Evolutionary conservation across 1,140 invertebrate species (phyloP).

Genomic region (Psilanteris sp.): DNA sequence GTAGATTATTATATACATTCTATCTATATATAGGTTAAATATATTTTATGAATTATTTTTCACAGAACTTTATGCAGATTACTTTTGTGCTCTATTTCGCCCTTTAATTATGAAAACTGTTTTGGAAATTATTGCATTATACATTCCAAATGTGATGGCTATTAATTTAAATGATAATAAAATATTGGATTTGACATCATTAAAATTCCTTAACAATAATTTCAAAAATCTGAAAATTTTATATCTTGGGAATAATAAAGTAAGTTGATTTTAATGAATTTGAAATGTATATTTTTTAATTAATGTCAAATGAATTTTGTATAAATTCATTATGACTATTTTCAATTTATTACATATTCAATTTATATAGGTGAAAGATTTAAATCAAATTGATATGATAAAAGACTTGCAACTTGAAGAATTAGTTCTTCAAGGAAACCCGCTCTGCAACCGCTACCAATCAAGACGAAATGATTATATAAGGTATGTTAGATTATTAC

Average conservation of each 20-base stretch:
- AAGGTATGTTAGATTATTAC: constrained; percentile 60
- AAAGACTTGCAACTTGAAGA: constrained; percentile 87
- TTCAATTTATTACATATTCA: background rate
- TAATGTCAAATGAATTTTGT: no score
- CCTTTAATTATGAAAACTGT: constrained; percentile 85
- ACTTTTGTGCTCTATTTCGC: constrained; percentile 88
- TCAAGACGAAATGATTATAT: constrained; percentile 85
- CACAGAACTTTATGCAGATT: constrained; percentile 84
- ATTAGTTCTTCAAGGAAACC: constrained; percentile 89
- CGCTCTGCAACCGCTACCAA: constrained; percentile 88
- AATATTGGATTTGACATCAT: constrained; percentile 84
- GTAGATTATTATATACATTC: no score
- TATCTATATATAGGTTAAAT: no score
- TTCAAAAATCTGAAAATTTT: constrained; percentile 88
- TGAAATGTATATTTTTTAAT: no score
- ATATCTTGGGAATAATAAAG: constrained; percentile 90
- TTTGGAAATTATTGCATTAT: constrained; percentile 88
- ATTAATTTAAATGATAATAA: constrained; percentile 92
- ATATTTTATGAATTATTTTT: constrained; percentile 51
- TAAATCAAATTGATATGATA: constrained; percentile 85
- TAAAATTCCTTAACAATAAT: constrained; percentile 83
- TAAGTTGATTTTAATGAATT: no score
- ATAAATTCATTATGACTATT: background rate
- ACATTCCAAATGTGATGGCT: constrained; percentile 89
- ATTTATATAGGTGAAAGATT: constrained; percentile 84